These are phyloP conservation scores for Heliconius ismenius DNA, from an alignment of 2,888 invertebrate genomes.

Conservation along the genomic window DNA sequence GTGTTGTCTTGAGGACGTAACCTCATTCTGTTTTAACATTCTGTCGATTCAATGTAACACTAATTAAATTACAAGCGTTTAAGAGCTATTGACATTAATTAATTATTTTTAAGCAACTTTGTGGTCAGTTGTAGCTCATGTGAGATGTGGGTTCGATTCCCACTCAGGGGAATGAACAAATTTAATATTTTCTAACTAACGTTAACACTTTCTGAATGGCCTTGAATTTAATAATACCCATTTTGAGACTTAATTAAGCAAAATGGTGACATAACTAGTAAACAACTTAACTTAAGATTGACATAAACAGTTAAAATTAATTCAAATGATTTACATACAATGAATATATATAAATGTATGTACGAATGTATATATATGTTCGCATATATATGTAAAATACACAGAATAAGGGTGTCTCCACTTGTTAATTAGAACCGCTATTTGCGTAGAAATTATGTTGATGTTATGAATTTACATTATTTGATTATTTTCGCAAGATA, in stretches of 20 bases:
- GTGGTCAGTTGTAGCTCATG: neutral
- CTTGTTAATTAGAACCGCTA: conserved; percentile 27
- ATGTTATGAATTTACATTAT: conserved; percentile 26
- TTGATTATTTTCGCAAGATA: conserved; percentile 27
- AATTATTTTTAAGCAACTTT: neutral
- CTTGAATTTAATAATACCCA: no score
- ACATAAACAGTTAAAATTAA: conserved; percentile 18
- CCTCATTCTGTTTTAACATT: conserved; percentile 32
- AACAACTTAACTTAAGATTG: conserved; percentile 6
- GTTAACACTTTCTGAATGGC: no score
- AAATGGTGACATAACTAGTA: neutral
- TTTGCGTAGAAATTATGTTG: conserved; percentile 24
- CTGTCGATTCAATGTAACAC: conserved; percentile 7
- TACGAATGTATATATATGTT: neutral
- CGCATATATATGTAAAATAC: conserved; percentile 9
- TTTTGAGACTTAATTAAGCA: neutral
- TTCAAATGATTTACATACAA: neutral
- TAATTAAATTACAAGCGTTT: conserved; percentile 9
- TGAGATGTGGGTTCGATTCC: neutral
- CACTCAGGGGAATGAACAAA: neutral
- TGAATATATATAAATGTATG: neutral
- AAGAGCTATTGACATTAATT: neutral
- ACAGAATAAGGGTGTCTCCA: conserved; percentile 15
- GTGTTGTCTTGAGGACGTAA: conserved; percentile 30
- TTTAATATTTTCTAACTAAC: neutral